Conservation (phyloP, 2,113 vertebrate genomes). For the Rana temporaria region DNA sequence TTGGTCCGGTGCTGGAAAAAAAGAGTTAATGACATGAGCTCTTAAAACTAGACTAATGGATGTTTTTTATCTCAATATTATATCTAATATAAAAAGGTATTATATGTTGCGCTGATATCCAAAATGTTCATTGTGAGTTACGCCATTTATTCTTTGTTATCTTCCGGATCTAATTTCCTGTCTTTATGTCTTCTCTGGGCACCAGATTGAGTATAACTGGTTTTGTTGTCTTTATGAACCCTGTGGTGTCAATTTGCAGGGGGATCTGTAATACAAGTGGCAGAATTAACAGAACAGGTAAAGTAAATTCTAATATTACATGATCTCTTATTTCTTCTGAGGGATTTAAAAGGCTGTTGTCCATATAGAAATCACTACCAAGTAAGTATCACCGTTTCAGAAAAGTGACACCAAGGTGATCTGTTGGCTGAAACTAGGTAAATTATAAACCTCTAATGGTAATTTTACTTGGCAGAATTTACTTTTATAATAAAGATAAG, state of each 20-base stretch:
- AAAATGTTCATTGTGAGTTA: neutral
- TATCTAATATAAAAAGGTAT: neutral
- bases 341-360: neutral
- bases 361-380: neutral
- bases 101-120: neutral
- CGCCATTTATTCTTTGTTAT: neutral
- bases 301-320: too few species aligned
- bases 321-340: neutral
- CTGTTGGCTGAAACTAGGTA: neutral
- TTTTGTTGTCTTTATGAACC: constrained; percentile 71
- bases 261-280: constrained; percentile 71
- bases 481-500: too few species aligned
- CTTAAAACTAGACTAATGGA: too few species aligned
- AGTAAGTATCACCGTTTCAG: neutral
- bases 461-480: rapidly evolving
- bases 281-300: neutral
- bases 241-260: constrained; percentile 67
- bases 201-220: constrained; percentile 78
- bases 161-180: constrained; percentile 2
- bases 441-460: rapidly evolving
- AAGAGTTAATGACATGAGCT: too few species aligned
- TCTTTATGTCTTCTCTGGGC: constrained; percentile 62
- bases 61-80: too few species aligned
- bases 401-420: neutral
- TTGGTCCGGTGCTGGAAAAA: too few species aligned